A percentile compares a stretch with the other conserved stretches of the same genome.
These are phyloP conservation scores for Brotula barbata DNA, from an alignment of 2,797 vertebrate genomes.

Conservation along the genomic window DNA sequence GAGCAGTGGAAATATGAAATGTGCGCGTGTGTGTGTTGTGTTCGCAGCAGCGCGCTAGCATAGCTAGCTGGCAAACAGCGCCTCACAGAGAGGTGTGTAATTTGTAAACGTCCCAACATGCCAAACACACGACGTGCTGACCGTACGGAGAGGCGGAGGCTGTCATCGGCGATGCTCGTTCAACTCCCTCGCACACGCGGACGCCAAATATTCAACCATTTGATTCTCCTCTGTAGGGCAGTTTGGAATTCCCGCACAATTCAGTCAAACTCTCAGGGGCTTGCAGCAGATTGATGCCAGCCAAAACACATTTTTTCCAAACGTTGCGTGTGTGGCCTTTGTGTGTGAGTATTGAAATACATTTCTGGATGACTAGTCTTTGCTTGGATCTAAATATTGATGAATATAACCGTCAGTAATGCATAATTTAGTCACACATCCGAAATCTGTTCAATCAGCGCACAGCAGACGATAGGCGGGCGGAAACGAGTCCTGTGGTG, in stretches of 20 bases:
- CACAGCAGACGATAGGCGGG: too few relatives aligned
- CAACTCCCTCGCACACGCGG: conserved; percentile 24
- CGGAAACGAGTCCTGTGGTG: too few relatives aligned
- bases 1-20: conserved; percentile 52
- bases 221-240: conserved; percentile 23
- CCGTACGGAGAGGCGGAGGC: background rate
- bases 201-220: conserved; percentile 30
- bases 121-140: conserved; percentile 28
- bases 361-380: too few relatives aligned
- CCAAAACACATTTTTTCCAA: too few relatives aligned
- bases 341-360: too few relatives aligned
- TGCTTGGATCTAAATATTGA: too few relatives aligned
- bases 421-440: too few relatives aligned
- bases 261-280: too few relatives aligned
- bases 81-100: conserved; percentile 33
- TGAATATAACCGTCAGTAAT: too few relatives aligned
- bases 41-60: conserved; percentile 28
- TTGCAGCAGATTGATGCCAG: too few relatives aligned
- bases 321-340: too few relatives aligned
- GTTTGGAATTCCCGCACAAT: background rate
- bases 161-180: background rate
- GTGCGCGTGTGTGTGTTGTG: conserved; percentile 29
- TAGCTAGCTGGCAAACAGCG: conserved; percentile 21
- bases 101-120: conserved; percentile 38
- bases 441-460: too few relatives aligned